Percentiles rank a stretch among this genome's conserved stretches.
These are phyloP conservation scores for Hylyphantes graminicola DNA, from an alignment of 1,140 invertebrate genomes.

Conservation along the genomic window DNA sequence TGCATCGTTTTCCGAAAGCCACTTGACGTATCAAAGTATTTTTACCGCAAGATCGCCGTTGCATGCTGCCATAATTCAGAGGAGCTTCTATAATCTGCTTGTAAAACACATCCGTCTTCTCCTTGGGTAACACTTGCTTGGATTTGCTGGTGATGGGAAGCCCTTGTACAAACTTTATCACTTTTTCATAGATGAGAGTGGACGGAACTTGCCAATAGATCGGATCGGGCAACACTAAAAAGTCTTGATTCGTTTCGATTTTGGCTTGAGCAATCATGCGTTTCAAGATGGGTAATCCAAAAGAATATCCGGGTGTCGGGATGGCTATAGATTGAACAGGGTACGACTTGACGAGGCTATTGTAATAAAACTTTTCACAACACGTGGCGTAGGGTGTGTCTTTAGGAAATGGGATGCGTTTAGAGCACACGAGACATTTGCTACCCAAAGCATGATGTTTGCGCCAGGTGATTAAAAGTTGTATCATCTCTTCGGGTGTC, in stretches of 20 bases:
- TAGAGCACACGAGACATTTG: not conserved
- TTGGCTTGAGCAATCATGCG: not conserved
- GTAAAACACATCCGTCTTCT: constrained; percentile 1
- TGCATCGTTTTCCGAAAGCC: constrained; percentile 32
- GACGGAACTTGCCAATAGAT: constrained; percentile 30
- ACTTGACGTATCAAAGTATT: constrained; percentile 19
- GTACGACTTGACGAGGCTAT: not conserved
- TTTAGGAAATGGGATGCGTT: not conserved
- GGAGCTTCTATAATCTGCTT: constrained; percentile 21
- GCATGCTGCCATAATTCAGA: constrained; percentile 15
- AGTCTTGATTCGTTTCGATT: not conserved
- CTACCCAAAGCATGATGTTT: not conserved
- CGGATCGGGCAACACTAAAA: constrained; percentile 24
- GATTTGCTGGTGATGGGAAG: not conserved
- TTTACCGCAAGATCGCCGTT: constrained; percentile 16
- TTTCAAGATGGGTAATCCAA: not conserved
- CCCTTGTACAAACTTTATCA: constrained; percentile 14
- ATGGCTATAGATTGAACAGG: constrained; percentile 2
- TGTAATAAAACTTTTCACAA: constrained; percentile 41
- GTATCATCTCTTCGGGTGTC: not conserved
- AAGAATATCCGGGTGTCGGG: not conserved
- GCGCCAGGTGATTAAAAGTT: not conserved
- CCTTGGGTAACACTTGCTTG: not conserved
- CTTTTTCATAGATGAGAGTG: constrained; percentile 30
- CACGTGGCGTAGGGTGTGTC: not conserved